Evolutionary conservation across 2,797 vertebrate genomes (phyloP), one percentile per base, ranked within the genome.

Genomic region (Danionella dracula): DNA sequence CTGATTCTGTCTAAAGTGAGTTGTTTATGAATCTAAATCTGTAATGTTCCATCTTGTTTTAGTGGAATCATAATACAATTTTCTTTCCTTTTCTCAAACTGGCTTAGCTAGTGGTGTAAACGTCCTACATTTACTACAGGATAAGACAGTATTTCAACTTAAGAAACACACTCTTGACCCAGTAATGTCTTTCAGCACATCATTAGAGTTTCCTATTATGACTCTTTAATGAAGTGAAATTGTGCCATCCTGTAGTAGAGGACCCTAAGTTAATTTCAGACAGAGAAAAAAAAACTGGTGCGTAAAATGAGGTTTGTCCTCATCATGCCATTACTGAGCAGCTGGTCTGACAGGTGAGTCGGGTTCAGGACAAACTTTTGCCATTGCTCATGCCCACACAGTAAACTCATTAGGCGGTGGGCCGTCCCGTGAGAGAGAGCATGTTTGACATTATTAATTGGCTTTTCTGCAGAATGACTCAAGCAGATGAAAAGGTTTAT

Each of bases 361-460:
- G 76, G 90, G 92, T 94, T 95, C 92, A 90, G 89, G 88, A 64
- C 60, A 65, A 90, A 88, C 77, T 85, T 84, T 86, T 79, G 74
- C 81, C 79, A 80, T 41, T 59, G 82, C 85, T 86, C 84, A 88
- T 27, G 89, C 91, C 90, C 84, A 83, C 82, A 81, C 84, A 72
- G 94, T 95, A 97, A 99, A 97, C 94, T 95, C 93, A 93, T 97
- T 96, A 95, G 93, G 85, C 85, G 80, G 78, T 65, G 85, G 85
- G 87, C 76, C 81, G 83, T 93, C 93, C 93, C 85, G 48, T 78
- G 89, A 94, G 92, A 85, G 83, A 92, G 92, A 94, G 88, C 91
- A 92, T 94, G 94, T 96, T 97, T 98, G 95, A 98, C 95, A 95
- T 97, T 94, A 94, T 97, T 97, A 98, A 98, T 98, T 97, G 94